phyloP scores from a whole-genome alignment of 2,113 vertebrate species.

The Lonchura striata region DNA sequence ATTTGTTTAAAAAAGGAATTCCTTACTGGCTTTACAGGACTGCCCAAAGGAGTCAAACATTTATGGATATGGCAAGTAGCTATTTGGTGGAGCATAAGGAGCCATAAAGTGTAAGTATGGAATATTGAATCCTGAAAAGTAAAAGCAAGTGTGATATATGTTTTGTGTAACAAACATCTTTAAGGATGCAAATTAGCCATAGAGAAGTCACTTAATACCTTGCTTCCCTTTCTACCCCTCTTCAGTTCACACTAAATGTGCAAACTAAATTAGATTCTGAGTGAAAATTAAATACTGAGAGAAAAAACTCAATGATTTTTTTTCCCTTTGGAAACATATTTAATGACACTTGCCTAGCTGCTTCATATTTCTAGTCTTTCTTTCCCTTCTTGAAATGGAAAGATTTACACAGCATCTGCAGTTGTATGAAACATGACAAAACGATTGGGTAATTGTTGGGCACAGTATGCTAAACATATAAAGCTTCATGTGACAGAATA shows the following conservation, averaged over 20 bases:
- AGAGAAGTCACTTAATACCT: not conserved
- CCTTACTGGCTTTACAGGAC: not conserved
- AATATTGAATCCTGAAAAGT: not conserved
- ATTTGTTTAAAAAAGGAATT: not conserved
- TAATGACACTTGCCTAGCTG: not conserved
- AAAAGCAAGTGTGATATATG: not conserved
- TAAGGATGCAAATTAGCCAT: not conserved
- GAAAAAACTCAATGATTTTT: not conserved
- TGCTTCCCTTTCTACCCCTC: not conserved
- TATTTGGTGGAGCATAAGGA: not conserved
- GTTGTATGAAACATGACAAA: conserved; percentile 28
- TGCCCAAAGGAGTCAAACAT: not conserved
- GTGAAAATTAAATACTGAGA: not conserved
- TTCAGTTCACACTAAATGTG: not conserved
- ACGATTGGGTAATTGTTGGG: not conserved
- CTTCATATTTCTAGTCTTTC: conserved; percentile 10
- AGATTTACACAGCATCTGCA: conserved; percentile 53
- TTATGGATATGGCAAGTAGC: not conserved
- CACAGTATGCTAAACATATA: not conserved
- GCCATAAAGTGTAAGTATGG: not conserved
- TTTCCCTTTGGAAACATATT: not conserved
- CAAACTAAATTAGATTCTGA: not conserved
- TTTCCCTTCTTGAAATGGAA: conserved; percentile 49
- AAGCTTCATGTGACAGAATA: not conserved
- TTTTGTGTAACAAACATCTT: not conserved